Percentiles rank a stretch among this genome's conserved stretches.
These are phyloP conservation scores for Pseudanteris insignis DNA, from an alignment of 2,888 invertebrate species.

Conservation along the genomic window DNA sequence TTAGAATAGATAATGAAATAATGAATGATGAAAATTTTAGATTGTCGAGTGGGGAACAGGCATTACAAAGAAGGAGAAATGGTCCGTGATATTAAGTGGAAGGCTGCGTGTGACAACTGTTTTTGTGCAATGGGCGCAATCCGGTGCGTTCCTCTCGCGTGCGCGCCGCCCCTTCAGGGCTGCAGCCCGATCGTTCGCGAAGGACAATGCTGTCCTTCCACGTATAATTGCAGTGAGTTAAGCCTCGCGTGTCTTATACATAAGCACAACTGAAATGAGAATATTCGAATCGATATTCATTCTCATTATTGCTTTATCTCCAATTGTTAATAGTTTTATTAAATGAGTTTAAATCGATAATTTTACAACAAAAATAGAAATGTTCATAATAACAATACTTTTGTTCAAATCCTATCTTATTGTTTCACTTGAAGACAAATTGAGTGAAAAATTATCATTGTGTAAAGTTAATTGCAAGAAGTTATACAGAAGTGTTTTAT, in stretches of 20 bases:
- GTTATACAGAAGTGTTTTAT: no score
- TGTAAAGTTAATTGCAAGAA: no score
- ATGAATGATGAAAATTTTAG: conserved; percentile 66
- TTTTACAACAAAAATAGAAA: no score
- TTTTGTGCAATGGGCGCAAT: conserved; percentile 80
- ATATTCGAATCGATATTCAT: no score
- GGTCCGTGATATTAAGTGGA: conserved; percentile 69
- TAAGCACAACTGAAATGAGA: conserved; percentile 9
- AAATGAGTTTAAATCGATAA: no score
- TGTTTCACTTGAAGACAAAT: no score
- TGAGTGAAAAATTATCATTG: no score
- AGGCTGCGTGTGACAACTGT: conserved; percentile 79
- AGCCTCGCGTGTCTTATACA: conserved; percentile 20
- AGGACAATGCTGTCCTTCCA: conserved; percentile 86
- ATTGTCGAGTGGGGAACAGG: conserved; percentile 73
- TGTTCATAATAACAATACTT: no score
- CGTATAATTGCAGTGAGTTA: conserved; percentile 80
- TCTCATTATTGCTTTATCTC: no score
- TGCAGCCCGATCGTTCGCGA: conserved; percentile 79
- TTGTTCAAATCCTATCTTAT: no score
- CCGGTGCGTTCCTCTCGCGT: conserved; percentile 79
- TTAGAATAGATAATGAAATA: no score
- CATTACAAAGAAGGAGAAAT: conserved; percentile 78
- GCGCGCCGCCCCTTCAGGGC: conserved; percentile 78
- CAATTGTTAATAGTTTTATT: no score